Conservation (phyloP, 2,888 invertebrate species). For the Cheilosia variabilis region DNA sequence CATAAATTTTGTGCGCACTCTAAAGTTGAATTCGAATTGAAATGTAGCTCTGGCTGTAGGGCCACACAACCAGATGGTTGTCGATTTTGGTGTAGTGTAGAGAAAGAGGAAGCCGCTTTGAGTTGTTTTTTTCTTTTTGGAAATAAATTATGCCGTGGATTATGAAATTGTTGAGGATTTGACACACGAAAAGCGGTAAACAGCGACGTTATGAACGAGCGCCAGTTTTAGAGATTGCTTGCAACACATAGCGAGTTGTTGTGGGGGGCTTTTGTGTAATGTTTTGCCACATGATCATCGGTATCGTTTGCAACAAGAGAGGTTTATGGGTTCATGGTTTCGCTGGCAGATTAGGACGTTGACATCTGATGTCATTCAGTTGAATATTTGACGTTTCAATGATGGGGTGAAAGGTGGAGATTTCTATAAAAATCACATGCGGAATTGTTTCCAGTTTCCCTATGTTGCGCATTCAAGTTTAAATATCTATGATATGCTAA, state of each 20-base stretch:
- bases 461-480: no score
- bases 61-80: conserved; percentile 33
- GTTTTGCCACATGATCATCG: conserved; percentile 25
- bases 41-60: conserved; percentile 14
- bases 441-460: no score
- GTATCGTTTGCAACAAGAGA: conserved; percentile 31
- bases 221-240: conserved; percentile 18
- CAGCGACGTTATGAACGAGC: conserved; percentile 27
- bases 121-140: conserved; percentile 36
- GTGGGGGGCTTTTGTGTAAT: conserved; percentile 36
- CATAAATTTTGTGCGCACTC: conserved; percentile 50
- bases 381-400: no score
- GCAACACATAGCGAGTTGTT: conserved; percentile 37
- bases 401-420: no score
- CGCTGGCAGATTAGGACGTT: conserved; percentile 45
- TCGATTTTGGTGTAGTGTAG: conserved; percentile 25
- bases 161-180: conserved; percentile 61
- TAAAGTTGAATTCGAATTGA: conserved; percentile 40
- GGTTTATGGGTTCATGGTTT: conserved; percentile 52
- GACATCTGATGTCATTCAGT: conserved; percentile 22
- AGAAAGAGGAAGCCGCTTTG: conserved; percentile 46
- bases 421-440: no score
- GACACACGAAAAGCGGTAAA: conserved; percentile 56
- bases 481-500: no score
- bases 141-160: conserved; percentile 55